Conservation (phyloP, 1,140 invertebrate species). For the Leptinotarsa lineolata region DNA sequence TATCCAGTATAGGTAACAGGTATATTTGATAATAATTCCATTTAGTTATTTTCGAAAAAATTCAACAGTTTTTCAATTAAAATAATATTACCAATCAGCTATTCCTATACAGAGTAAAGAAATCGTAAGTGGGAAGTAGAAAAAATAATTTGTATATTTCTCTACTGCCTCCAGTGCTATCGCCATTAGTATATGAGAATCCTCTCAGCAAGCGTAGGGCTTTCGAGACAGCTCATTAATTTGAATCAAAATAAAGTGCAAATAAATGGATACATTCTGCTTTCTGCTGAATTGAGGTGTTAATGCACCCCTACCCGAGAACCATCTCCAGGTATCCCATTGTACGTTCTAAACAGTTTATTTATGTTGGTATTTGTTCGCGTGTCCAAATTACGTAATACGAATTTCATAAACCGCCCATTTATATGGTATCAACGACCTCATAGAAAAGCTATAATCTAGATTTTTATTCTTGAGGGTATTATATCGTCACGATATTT, state of each 20-base stretch:
- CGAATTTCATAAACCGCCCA: constrained; percentile 1
- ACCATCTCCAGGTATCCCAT: not conserved
- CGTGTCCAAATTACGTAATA: constrained; percentile 6
- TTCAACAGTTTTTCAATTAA: too few relatives aligned
- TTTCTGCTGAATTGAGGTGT: not conserved
- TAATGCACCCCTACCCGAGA: not conserved
- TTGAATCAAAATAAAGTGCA: constrained; percentile 25
- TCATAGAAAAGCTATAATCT: constrained; percentile 3
- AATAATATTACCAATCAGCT: too few relatives aligned
- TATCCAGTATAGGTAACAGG: too few relatives aligned
- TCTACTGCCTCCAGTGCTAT: not conserved
- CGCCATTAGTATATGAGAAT: not conserved
- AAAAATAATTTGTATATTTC: too few relatives aligned
- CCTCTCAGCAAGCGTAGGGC: not conserved
- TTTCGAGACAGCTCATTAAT: constrained; percentile 13
- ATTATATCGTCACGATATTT: constrained; percentile 1
- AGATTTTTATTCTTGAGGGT: not conserved
- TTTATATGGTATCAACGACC: constrained; percentile 5
- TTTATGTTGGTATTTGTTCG: not conserved
- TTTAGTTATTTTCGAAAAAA: too few relatives aligned
- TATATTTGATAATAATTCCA: too few relatives aligned
- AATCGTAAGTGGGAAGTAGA: too few relatives aligned
- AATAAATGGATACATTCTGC: constrained; percentile 14
- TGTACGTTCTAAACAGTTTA: not conserved
- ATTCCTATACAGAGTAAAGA: too few relatives aligned